Evolutionary conservation across 2,888 invertebrate species (phyloP).

Genomic region (Heliconius charithonia): DNA sequence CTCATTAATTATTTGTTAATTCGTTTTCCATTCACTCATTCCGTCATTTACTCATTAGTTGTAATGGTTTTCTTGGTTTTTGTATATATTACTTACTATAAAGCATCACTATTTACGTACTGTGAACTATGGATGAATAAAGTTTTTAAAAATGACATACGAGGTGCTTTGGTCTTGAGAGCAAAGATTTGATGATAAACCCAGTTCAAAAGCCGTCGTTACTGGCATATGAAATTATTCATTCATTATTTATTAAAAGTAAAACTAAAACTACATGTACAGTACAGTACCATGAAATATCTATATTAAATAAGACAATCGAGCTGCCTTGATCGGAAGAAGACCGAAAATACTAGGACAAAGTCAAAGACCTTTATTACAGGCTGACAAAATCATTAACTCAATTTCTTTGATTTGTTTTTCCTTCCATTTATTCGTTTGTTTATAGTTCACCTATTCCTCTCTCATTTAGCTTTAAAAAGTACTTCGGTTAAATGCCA

Average conservation of each 20-base stretch:
- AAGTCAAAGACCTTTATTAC: too few species aligned
- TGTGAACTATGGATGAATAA: slow-evolving; percentile 96
- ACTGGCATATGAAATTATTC: background rate
- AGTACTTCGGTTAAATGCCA: too few species aligned
- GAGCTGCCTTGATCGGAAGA: too few species aligned
- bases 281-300: too few species aligned
- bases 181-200: slow-evolving; percentile 98
- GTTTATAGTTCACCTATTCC: too few species aligned
- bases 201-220: slow-evolving; percentile 91
- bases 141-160: slow-evolving; percentile 95
- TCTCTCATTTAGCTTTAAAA: too few species aligned
- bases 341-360: too few species aligned
- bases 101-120: background rate
- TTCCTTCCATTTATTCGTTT: too few species aligned
- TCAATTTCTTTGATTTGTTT: too few species aligned
- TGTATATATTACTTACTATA: background rate
- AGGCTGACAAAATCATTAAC: too few species aligned
- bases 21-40: background rate
- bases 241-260: background rate
- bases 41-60: background rate
- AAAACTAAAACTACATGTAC: too few species aligned
- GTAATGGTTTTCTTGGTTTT: background rate
- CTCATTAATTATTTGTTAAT: background rate
- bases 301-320: too few species aligned
- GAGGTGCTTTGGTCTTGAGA: slow-evolving; percentile 95